Conservation (phyloP, 2,797 vertebrate species). For the Mionectes olivaceus region DNA sequence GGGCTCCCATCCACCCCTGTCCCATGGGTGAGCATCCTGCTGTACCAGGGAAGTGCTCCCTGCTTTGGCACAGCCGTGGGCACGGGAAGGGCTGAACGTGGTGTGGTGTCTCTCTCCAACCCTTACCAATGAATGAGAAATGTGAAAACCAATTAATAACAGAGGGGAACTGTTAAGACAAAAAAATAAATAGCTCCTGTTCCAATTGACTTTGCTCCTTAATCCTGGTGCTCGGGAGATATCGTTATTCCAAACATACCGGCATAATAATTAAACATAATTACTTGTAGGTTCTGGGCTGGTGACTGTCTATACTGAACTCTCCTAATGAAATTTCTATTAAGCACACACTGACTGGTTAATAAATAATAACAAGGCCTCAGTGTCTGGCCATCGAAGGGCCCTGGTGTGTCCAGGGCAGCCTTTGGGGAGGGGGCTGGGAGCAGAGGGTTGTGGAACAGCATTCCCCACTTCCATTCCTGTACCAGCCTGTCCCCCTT, state of each 20-base stretch:
- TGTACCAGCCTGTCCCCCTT: accelerated
- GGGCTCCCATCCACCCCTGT: not conserved
- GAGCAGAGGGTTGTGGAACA: not conserved
- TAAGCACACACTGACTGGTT: not conserved
- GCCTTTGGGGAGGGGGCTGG: accelerated
- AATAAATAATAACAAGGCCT: conserved; percentile 11
- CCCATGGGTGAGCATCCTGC: accelerated
- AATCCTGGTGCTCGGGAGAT: conserved; percentile 52
- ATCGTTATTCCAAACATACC: conserved; percentile 65
- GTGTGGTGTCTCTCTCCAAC: accelerated
- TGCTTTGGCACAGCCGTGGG: accelerated
- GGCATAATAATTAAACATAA: conserved; percentile 69
- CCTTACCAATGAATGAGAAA: not conserved
- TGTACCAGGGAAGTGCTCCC: not conserved
- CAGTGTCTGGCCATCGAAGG: not conserved
- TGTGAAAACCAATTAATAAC: not conserved
- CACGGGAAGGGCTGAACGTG: accelerated
- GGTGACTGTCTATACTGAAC: conserved; percentile 61
- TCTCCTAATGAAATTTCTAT: conserved; percentile 62
- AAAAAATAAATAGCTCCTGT: not conserved
- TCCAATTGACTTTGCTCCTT: conserved; percentile 33
- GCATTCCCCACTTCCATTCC: accelerated
- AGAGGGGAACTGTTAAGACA: conserved; percentile 6
- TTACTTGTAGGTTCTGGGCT: conserved; percentile 72
- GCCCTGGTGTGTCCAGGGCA: not conserved